Evolutionary conservation across 2,888 invertebrate species (phyloP), one percentile per base, ranked within the genome.

Genomic region (Amphipoea lucens): DNA sequence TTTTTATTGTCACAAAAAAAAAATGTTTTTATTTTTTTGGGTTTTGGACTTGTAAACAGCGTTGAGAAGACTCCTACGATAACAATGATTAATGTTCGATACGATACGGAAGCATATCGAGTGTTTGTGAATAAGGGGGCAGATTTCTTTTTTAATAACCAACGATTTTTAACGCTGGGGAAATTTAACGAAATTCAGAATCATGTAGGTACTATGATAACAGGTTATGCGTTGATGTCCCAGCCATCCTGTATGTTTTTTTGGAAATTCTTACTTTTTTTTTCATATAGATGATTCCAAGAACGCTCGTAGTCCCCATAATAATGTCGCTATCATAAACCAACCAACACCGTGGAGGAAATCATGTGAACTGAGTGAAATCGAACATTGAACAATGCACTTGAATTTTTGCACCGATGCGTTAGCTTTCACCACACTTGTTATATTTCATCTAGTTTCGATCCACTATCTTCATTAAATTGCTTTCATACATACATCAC

Each of bases 331-430:
- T 54, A 45, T 90, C 88, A 84, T 90, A 91, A 91, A 88, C 88
- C 88, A 89, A 83, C 74, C 77, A 75, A 67, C 81, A 77, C 88
- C 84, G 83, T 83, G 77, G 80, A 93, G 92, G 92, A 95, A 95
- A 95, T 95, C 94, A 95, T 95, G 96, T 92, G 96, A 96, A 95
- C 95, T 86, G 71, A 95, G 95, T 94, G 95, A 95, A 95, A 96
- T 94, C 94, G 91, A 94, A 93, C 93, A 92, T 89, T 89, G 90
- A 94, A 95, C 96, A 96, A 96, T 96, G 93, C 92, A 88, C 86
- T 90, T 92, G 92, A 92, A 94, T 94, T 95, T 95, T 95, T 95
- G 93, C 95, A 92, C 90, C 90, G 86, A 86, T 89, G 90, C 90
- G 78, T 80, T 77, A 71, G 92, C 95, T 96, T 95, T 96, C 96